Conservation (phyloP, 2,113 vertebrate genomes). For the Ameiurus melas region DNA sequence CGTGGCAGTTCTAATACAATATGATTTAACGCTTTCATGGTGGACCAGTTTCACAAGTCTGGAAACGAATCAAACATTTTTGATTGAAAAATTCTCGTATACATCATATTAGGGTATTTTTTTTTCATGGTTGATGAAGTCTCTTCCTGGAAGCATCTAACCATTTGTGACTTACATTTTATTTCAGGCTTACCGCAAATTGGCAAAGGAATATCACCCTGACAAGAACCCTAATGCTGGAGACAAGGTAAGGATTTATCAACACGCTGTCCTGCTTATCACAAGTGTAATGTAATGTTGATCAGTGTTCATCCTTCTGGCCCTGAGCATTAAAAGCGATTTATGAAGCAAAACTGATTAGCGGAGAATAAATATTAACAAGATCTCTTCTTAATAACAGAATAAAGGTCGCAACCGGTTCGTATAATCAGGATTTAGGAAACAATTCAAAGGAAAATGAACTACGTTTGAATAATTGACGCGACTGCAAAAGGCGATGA, state of each 20-base stretch:
- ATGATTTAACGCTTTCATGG: background rate
- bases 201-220: slow-evolving; percentile 98
- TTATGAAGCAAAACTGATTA: background rate
- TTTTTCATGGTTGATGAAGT: background rate
- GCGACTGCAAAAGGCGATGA: background rate
- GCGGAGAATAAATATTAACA: background rate
- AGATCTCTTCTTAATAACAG: background rate
- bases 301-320: background rate
- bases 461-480: background rate
- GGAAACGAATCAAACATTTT: no score
- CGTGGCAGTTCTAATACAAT: background rate
- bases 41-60: background rate
- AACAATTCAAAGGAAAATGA: background rate
- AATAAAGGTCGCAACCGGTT: background rate
- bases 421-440: background rate
- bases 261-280: background rate
- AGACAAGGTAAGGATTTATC: slow-evolving; percentile 84
- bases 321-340: background rate
- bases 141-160: background rate
- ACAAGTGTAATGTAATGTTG: background rate
- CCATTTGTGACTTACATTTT: background rate
- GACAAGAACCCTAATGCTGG: slow-evolving; percentile 99
- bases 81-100: background rate
- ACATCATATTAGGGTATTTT: background rate
- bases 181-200: slow-evolving; percentile 92